These are phyloP conservation scores for Acleris emargana DNA, from an alignment of 2,888 invertebrate genomes.

Conservation along the genomic window DNA sequence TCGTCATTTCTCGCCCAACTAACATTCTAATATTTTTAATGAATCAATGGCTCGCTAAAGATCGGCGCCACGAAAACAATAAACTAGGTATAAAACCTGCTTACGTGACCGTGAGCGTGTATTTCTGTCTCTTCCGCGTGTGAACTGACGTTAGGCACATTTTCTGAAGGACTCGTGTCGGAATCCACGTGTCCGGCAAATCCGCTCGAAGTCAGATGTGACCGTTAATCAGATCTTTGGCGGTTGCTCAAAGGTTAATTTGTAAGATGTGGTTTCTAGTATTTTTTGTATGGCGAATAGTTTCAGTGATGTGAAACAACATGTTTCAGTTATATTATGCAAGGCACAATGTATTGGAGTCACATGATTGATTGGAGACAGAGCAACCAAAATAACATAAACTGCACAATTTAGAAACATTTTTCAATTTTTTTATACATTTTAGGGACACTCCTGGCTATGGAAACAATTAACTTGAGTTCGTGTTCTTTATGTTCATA, in stretches of 20 bases:
- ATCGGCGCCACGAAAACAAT: slow-evolving; percentile 17
- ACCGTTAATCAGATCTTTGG: slow-evolving; percentile 17
- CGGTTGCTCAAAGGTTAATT: slow-evolving; percentile 12
- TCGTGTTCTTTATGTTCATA: too few relatives aligned
- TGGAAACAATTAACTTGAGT: too few relatives aligned
- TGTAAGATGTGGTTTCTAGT: not conserved
- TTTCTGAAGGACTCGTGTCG: slow-evolving; percentile 13
- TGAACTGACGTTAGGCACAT: slow-evolving; percentile 13
- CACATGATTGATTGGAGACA: too few relatives aligned
- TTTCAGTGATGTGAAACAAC: not conserved
- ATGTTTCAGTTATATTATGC: too few relatives aligned
- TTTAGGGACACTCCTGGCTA: too few relatives aligned
- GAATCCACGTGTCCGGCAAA: not conserved
- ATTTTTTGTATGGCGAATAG: not conserved
- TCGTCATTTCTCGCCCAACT: too few relatives aligned
- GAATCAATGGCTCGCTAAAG: not conserved
- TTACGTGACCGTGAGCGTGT: slow-evolving; percentile 24
- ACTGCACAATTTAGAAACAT: too few relatives aligned
- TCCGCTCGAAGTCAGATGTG: slow-evolving; percentile 1
- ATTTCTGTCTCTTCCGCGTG: slow-evolving; percentile 28
- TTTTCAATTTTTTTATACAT: too few relatives aligned
- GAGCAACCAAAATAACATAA: too few relatives aligned
- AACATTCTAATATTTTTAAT: not conserved
- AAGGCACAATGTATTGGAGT: too few relatives aligned
- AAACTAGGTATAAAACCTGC: slow-evolving; percentile 2